phyloP scores from a whole-genome alignment of 2,888 invertebrate species.

The Erynnis tages region DNA sequence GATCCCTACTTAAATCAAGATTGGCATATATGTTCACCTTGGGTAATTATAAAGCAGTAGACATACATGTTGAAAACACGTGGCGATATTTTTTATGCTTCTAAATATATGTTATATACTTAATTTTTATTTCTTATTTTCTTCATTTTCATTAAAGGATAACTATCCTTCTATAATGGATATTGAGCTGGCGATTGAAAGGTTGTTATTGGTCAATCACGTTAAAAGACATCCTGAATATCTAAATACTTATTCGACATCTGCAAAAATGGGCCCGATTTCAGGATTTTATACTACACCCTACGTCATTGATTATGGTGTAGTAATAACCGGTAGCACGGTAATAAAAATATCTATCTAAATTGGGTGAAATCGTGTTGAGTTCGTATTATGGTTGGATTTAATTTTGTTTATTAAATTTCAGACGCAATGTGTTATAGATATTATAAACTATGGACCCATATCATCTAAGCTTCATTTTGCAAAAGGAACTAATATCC shows the following conservation, averaged over 20 bases:
- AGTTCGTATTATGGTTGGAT: background rate
- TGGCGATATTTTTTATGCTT: too few relatives aligned
- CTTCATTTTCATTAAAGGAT: constrained; percentile 48
- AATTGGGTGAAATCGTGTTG: background rate
- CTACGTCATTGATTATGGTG: constrained; percentile 81
- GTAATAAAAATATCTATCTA: constrained; percentile 41
- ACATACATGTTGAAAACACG: background rate
- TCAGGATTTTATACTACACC: constrained; percentile 72
- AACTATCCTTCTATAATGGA: constrained; percentile 78
- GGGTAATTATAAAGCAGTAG: constrained; percentile 43
- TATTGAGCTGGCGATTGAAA: constrained; percentile 83
- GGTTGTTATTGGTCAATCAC: constrained; percentile 69
- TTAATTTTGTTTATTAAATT: constrained; percentile 23
- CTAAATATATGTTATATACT: background rate
- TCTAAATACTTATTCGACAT: constrained; percentile 48
- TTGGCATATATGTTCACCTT: constrained; percentile 67
- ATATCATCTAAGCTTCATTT: constrained; percentile 66
- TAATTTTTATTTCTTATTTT: background rate
- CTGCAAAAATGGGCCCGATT: constrained; percentile 61
- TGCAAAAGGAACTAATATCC: constrained; percentile 54
- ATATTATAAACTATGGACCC: constrained; percentile 81
- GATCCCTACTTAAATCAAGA: constrained; percentile 55
- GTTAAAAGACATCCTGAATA: constrained; percentile 64
- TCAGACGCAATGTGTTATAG: constrained; percentile 66
- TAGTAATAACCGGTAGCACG: constrained; percentile 72